These are phyloP conservation scores for Musca domestica DNA, from an alignment of 1,140 invertebrate species.

Conservation along the genomic window DNA sequence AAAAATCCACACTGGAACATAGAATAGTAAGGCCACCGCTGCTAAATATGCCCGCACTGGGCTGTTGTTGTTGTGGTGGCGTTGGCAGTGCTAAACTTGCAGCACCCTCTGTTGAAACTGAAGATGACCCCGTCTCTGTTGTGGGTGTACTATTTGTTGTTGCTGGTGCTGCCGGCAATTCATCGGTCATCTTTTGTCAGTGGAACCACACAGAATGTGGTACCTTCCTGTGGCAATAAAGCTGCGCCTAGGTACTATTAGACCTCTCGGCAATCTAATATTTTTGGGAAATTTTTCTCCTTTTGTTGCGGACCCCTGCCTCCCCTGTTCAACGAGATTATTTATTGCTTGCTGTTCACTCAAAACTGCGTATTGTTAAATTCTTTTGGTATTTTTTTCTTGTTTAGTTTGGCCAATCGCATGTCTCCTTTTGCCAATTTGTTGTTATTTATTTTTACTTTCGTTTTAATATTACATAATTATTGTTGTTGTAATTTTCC, in stretches of 20 bases:
- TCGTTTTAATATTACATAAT: constrained; percentile 4
- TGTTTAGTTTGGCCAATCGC: not conserved
- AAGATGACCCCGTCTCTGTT: not conserved
- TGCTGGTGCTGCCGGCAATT: not conserved
- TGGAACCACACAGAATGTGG: not conserved
- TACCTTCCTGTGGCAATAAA: no score
- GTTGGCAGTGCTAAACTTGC: not conserved
- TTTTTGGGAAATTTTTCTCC: no score
- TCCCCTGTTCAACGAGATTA: no score
- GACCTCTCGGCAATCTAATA: no score
- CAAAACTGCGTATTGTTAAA: constrained; percentile 9
- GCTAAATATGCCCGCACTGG: not conserved
- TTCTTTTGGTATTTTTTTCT: not conserved
- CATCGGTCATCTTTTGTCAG: not conserved
- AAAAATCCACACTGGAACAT: constrained; percentile 18
- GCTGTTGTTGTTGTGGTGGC: not conserved
- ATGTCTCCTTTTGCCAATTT: not conserved
- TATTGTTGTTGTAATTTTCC: constrained; percentile 5
- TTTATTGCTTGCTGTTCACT: not conserved
- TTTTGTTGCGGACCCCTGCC: no score
- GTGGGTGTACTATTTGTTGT: not conserved
- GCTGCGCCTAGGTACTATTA: no score
- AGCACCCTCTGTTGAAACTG: not conserved
- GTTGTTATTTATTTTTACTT: not conserved
- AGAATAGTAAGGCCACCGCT: not conserved